Conservation (phyloP, 1,140 invertebrate genomes). For the Trissolcus basalis region DNA sequence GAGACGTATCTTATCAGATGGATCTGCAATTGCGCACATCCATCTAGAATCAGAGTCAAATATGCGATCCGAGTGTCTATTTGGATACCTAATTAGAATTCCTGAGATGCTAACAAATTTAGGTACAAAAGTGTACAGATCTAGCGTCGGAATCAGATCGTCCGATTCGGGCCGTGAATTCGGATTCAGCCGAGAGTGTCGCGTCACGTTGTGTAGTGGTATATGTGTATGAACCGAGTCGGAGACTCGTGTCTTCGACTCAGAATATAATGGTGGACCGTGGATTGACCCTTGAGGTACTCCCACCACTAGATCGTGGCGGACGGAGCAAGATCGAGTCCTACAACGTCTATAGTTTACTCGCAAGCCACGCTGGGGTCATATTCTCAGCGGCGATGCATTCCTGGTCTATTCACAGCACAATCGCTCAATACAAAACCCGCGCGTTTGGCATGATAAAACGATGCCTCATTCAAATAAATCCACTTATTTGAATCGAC, state of each 20-base stretch:
- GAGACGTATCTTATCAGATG: conserved; percentile 6
- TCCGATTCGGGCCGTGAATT: conserved; percentile 28
- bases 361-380: conserved; percentile 65
- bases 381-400: conserved; percentile 71
- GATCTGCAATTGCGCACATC: not conserved
- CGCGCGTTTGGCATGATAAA: conserved; percentile 40
- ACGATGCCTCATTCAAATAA: conserved; percentile 37
- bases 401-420: conserved; percentile 55
- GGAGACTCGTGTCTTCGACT: conserved; percentile 54
- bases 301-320: conserved; percentile 62
- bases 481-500: conserved; percentile 37
- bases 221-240: conserved; percentile 47
- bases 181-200: conserved; percentile 26
- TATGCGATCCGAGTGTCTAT: conserved; percentile 3
- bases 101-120: not conserved
- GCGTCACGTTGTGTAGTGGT: conserved; percentile 30
- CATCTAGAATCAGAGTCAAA: not conserved
- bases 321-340: conserved; percentile 50
- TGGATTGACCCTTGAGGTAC: conserved; percentile 72
- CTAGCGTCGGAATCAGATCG: conserved; percentile 9
- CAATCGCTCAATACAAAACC: conserved; percentile 51
- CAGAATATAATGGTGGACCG: conserved; percentile 60
- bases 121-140: not conserved
- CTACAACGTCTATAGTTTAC: conserved; percentile 55
- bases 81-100: conserved; percentile 9